Evolutionary conservation across 2,888 invertebrate species (phyloP).

Genomic region (Agriopis leucophaearia): DNA sequence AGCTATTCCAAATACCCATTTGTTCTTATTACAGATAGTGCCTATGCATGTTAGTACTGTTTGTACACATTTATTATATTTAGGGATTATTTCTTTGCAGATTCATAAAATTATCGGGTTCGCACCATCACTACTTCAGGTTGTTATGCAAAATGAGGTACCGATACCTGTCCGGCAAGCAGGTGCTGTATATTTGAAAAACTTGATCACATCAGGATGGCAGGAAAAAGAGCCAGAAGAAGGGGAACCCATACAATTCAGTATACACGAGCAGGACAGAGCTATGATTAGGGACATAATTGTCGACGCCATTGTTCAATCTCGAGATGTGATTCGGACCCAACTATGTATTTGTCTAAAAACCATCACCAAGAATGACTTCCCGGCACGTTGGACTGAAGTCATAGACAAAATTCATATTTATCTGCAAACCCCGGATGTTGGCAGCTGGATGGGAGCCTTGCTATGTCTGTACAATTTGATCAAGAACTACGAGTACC

Average conservation of each 20-base stretch:
- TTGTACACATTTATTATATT: too few relatives aligned
- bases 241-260: constrained; percentile 92
- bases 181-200: constrained; percentile 98
- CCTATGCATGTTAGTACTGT: too few relatives aligned
- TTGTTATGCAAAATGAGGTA: constrained; percentile 96
- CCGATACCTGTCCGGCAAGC: constrained; percentile 98
- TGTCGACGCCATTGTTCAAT: constrained; percentile 97
- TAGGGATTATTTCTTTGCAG: constrained; percentile 58
- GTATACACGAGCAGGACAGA: constrained; percentile 98
- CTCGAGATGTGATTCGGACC: constrained; percentile 95
- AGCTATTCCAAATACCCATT: too few relatives aligned
- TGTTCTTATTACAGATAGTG: too few relatives aligned
- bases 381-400: constrained; percentile 97
- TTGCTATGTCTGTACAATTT: constrained; percentile 96
- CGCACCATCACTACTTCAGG: constrained; percentile 96
- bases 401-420: constrained; percentile 98
- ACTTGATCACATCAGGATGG: constrained; percentile 96
- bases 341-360: constrained; percentile 97
- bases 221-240: constrained; percentile 92
- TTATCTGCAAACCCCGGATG: constrained; percentile 96
- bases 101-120: constrained; percentile 95
- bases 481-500: constrained; percentile 97
- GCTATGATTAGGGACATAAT: constrained; percentile 96
- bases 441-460: constrained; percentile 95
- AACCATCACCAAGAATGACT: constrained; percentile 97